Evolutionary conservation across 2,888 invertebrate genomes (phyloP).

Genomic region (Dysmachus trigonus): DNA sequence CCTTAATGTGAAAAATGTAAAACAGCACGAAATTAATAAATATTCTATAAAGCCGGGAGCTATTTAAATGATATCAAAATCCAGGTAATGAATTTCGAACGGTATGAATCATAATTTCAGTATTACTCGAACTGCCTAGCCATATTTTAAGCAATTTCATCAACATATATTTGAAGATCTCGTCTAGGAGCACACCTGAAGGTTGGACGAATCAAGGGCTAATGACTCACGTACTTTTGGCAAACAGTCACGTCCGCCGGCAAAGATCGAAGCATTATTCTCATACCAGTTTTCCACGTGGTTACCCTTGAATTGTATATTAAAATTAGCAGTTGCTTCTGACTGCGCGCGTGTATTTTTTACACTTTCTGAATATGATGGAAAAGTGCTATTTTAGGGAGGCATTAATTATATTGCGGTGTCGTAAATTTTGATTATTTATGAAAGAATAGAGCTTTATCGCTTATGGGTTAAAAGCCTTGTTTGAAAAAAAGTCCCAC

Average conservation of each 20-base stretch:
- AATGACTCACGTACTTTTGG: background rate
- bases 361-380: background rate
- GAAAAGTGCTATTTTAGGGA: background rate
- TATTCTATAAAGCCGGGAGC: background rate
- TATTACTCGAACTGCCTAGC: background rate
- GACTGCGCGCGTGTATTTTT: background rate
- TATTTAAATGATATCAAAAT: background rate
- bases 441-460: background rate
- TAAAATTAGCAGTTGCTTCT: background rate
- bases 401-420: background rate
- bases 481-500: too few species aligned
- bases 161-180: background rate
- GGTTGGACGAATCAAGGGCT: background rate
- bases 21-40: background rate
- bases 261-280: background rate
- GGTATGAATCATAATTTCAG: background rate
- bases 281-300: background rate
- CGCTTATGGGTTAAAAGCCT: background rate
- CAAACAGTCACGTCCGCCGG: background rate
- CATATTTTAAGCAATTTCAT: background rate
- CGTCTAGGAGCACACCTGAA: background rate
- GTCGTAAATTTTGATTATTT: background rate
- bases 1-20: background rate
- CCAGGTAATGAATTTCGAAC: background rate
- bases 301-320: constrained; percentile 20